A percentile compares a stretch with the other conserved stretches of the same genome.
These are phyloP conservation scores for Yoshiicerus persimilis DNA, from an alignment of 1,140 invertebrate species.

Conservation along the genomic window DNA sequence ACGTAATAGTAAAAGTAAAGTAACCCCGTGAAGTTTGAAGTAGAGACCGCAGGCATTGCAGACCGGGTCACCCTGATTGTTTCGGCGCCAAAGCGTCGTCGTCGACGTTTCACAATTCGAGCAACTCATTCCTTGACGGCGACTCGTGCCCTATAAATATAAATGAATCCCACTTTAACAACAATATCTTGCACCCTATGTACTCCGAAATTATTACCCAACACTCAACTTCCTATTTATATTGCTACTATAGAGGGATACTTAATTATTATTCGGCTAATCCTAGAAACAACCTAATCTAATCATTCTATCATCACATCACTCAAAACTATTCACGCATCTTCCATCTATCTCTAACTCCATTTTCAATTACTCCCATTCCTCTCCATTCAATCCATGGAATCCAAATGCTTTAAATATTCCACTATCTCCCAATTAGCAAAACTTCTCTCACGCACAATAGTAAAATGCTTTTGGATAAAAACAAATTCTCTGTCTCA, in stretches of 20 bases:
- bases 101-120: slow-evolving; percentile 74
- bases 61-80: slow-evolving; percentile 87
- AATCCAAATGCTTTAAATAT: no score
- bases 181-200: not conserved
- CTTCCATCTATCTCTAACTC: no score
- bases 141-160: slow-evolving; percentile 35
- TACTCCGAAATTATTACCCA: not conserved
- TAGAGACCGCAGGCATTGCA: slow-evolving; percentile 94
- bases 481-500: no score
- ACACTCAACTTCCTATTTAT: not conserved
- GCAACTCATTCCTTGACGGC: slow-evolving; percentile 56
- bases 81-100: slow-evolving; percentile 89
- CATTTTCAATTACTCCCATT: no score
- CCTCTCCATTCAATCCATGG: no score
- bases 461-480: no score
- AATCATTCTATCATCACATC: not conserved
- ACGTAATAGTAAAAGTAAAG: not conserved
- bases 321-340: no score
- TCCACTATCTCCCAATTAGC: no score
- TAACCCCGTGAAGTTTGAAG: slow-evolving; percentile 88
- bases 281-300: not conserved
- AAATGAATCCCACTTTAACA: not conserved
- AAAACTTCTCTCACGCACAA: no score
- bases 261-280: not conserved
- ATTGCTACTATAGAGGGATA: no score